A percentile compares a stretch with the other conserved stretches of the same genome.
Evolutionary conservation across 2,113 vertebrate species (phyloP).

Genomic region (Odontophorus gujanensis): DNA sequence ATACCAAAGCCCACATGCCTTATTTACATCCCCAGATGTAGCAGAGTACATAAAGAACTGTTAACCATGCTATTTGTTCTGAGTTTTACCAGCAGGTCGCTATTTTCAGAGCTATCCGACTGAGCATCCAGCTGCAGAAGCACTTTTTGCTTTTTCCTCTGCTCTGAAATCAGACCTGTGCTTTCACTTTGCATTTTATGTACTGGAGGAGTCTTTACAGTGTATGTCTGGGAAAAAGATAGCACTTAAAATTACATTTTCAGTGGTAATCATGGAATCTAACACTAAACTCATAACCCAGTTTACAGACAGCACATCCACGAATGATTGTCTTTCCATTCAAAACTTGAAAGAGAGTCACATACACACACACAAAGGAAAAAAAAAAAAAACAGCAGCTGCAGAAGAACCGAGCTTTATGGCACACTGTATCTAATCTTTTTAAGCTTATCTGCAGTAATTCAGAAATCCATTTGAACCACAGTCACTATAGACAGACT

Average conservation of each 20-base stretch:
- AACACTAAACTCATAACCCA: neutral
- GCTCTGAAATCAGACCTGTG: slow-evolving; percentile 38
- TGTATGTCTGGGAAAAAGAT: slow-evolving; percentile 81
- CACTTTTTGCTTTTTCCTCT: slow-evolving; percentile 80
- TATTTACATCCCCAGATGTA: neutral
- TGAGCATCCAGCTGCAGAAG: slow-evolving; percentile 83
- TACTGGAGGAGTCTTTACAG: slow-evolving; percentile 86
- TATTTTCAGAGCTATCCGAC: slow-evolving; percentile 90
- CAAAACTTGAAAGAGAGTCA: neutral
- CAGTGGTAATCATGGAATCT: neutral
- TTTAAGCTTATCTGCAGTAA: neutral
- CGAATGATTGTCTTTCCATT: neutral
- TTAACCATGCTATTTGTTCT: neutral
- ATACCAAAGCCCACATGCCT: neutral
- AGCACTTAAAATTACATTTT: neutral
- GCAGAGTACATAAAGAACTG: neutral
- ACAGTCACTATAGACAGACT: neutral
- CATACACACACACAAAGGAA: neutral
- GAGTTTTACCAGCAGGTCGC: slow-evolving; percentile 87
- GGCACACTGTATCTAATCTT: neutral
- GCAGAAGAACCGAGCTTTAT: neutral
- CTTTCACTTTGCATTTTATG: slow-evolving; percentile 62
- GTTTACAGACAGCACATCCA: neutral
- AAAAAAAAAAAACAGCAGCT: neutral
- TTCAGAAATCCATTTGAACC: neutral